Conservation (phyloP, 2,797 vertebrate genomes). For the Alfaro cultratus region DNA sequence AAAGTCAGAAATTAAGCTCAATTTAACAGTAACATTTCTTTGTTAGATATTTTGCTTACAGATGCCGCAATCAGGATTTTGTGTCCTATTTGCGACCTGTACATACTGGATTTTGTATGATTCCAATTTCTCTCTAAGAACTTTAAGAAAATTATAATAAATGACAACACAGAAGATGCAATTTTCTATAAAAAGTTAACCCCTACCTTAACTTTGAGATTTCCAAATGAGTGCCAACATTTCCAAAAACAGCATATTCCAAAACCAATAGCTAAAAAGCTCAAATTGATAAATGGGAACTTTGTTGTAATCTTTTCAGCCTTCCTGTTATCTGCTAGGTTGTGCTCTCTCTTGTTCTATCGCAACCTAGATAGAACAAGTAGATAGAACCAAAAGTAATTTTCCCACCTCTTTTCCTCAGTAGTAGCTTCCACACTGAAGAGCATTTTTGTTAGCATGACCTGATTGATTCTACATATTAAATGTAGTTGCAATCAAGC, state of each 20-base stretch:
- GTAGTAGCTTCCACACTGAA: neutral
- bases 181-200: neutral
- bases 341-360: neutral
- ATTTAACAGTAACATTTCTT: neutral
- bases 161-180: neutral
- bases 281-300: neutral
- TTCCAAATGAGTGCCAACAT: neutral
- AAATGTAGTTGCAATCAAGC: neutral
- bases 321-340: neutral
- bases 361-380: neutral
- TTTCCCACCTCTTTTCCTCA: neutral
- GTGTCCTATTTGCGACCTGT: neutral
- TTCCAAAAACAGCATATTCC: neutral
- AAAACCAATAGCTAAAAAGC: neutral
- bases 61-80: neutral
- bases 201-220: neutral
- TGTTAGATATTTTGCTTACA: neutral
- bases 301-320: neutral
- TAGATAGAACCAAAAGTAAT: neutral
- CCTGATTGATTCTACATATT: neutral
- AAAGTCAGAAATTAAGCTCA: conserved; percentile 4
- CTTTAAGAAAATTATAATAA: neutral
- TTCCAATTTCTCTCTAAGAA: neutral
- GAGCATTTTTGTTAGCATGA: neutral
- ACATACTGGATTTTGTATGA: neutral